Base-by-base conservation (phyloP, 2,888 invertebrate genomes). In the Caprella mutica region DNA sequence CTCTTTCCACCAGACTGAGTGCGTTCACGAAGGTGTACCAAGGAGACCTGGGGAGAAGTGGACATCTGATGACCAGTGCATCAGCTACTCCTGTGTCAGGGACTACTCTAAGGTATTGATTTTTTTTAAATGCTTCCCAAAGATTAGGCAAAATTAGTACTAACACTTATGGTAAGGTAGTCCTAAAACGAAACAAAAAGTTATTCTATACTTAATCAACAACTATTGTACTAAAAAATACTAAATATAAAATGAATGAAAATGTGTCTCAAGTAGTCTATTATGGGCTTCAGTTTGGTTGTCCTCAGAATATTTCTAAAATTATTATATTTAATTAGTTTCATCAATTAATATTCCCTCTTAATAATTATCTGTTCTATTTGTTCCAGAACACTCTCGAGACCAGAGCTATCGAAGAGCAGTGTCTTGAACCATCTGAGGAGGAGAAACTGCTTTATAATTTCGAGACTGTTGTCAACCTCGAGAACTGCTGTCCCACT, bases 21-120 rank as follows among this genome's bases (percentile, higher is more conserved):
- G 67, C 52, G 59, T 65, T 8, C 50, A 52, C n/a, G 61, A 65
- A 9, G 61, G 62, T 21, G 51, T 39, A 9, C 39, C 52, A 27
- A 56, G 60, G 17, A 23, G 38, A 14, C 56, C 58, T 14, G 62
- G 62, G 2, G 65, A 62, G 33, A 52, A 50, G n/a, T 67, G 67
- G 67, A 50, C 42, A 1, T 81, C 82, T 0, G 52, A 70, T 0
- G 83, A 84, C 72, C 75, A 75, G 68, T 84, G 84, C 69, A 78
- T 77, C 5, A 77, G 76, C 64, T 83, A 77, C 68, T 74, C 76
- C 1, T 85, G 84, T 67, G 72, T 42, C 23, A 52, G 44, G 21
- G 58, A 65, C 52, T 23, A 26, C 52, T 33, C 39, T 19, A 38
- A n/a, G 38, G 40, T 51, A 21, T 35, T 9, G 26, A 21, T 12